Base-by-base conservation (phyloP, 2,797 vertebrate species). In the Adrianichthys oophorus region DNA sequence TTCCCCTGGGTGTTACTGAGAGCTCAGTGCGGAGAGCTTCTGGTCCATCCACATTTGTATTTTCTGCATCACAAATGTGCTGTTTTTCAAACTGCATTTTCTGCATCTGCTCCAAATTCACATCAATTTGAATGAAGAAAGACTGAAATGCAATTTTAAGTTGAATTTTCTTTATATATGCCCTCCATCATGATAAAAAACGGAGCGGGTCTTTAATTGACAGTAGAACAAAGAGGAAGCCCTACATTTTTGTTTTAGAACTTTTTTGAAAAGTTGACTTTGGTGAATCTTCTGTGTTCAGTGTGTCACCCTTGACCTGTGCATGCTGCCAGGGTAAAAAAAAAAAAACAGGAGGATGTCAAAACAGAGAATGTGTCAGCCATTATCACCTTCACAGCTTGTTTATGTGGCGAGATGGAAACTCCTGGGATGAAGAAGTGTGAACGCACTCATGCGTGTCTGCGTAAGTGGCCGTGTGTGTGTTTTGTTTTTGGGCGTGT, bases 301-400 rank as follows among this genome's bases (percentile, higher is more conserved):
- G 43, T 15, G 40, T 24, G 16, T 14, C 16, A 37, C 32, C 32
- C 1, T 2, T 16, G n/a, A 24, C 2, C n/a, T 32, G 44, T 15
- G 26, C 18, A 17, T 4, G 7, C 37, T 24, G 13, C 4, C 4
- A 15, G 41, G 23, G 19, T 52, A 40, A 7, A 0, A 21, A 4
- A 37, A 21, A 13, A 21, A 21, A 23, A 10, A 29, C 29, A 32
- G 12, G 15, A 48, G 47, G 66, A 54, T 55, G 4, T 15, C 18
- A 60, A n/a, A 29, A 51, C 26, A 50, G 48, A 54, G 45, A 58
- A 61, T 47, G 1, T 18, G 32, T 18, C 6, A n/a, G 18, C 62
- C 62, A 78, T 83, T 72, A 70, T 70, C 74, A 57, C 68, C 52
- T 40, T 78, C 54, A 44, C 64, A 57, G 48, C 64, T 76, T 64